Conservation (phyloP, 2,113 vertebrate species). For the Apistogramma diplotaenia region DNA sequence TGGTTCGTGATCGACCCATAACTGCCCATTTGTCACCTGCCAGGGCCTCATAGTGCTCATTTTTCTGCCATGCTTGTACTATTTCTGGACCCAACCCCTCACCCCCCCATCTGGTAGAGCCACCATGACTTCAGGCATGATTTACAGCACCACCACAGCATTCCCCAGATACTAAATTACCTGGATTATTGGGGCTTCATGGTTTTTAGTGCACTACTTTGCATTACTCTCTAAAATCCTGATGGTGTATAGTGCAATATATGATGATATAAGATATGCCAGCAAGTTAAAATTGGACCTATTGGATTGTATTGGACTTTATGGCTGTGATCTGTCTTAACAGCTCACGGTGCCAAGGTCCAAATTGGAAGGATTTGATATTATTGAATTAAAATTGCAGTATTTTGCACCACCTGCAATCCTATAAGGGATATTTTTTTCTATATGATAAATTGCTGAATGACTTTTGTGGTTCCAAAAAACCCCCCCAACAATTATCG, state of each 20-base stretch:
- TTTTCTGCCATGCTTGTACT: slow-evolving; percentile 59
- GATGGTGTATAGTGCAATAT: slow-evolving; percentile 52
- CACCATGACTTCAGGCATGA: slow-evolving; percentile 65
- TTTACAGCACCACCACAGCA: slow-evolving; percentile 67
- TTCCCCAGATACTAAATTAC: slow-evolving; percentile 73
- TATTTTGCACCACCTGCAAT: slow-evolving; percentile 33
- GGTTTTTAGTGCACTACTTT: slow-evolving; percentile 72
- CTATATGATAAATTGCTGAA: background rate
- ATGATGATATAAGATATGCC: slow-evolving; percentile 67
- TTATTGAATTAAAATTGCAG: slow-evolving; percentile 54
- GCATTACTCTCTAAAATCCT: slow-evolving; percentile 57
- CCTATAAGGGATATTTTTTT: slow-evolving; percentile 11
- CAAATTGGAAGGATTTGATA: slow-evolving; percentile 58
- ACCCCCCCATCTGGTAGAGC: slow-evolving; percentile 67
- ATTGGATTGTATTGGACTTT: slow-evolving; percentile 60
- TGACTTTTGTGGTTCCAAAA: background rate
- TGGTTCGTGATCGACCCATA: slow-evolving; percentile 46
- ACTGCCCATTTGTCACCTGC: slow-evolving; percentile 64
- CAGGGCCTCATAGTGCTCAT: slow-evolving; percentile 45
- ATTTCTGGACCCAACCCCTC: slow-evolving; percentile 69
- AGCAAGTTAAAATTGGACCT: slow-evolving; percentile 63
- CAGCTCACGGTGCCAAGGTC: slow-evolving; percentile 45
- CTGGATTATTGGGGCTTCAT: slow-evolving; percentile 72
- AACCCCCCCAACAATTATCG: background rate
- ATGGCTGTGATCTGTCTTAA: slow-evolving; percentile 63